Conservation (phyloP, 1,140 invertebrate genomes). For the Cydia strobilella region DNA sequence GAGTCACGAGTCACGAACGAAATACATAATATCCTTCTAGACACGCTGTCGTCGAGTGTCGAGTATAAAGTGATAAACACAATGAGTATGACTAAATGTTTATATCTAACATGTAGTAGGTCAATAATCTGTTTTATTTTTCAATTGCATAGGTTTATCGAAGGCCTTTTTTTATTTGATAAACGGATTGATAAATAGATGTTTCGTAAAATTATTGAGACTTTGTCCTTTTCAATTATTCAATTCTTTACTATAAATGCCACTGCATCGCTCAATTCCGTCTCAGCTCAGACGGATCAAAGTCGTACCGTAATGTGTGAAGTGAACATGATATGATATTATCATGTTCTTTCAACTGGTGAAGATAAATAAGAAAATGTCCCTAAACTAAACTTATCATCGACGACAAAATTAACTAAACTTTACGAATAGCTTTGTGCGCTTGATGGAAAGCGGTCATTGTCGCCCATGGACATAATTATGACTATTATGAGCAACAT, state of each 20-base stretch:
- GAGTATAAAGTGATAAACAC: neutral
- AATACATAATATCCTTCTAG: neutral
- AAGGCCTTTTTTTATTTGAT: neutral
- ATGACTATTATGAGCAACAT: too few species aligned
- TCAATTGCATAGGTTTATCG: neutral
- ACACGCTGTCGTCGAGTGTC: neutral
- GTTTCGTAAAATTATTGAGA: neutral
- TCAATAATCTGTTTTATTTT: neutral
- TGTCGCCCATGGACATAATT: too few species aligned
- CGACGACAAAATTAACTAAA: too few species aligned
- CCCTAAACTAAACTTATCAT: too few species aligned
- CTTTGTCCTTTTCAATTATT: neutral
- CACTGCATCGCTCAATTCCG: neutral
- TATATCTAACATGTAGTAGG: neutral
- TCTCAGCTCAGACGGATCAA: neutral
- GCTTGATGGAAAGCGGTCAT: too few species aligned
- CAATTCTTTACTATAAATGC: neutral
- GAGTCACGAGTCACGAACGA: neutral
- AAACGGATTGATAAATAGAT: neutral
- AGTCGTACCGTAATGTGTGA: neutral
- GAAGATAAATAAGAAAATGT: too few species aligned
- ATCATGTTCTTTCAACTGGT: too few species aligned
- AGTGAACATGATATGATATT: too few species aligned
- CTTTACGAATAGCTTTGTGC: too few species aligned
- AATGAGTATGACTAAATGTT: conserved; percentile 4